Evolutionary conservation across 92 coral and sea anemone genomes (phyloP).

Genomic region (Porites cylindrica): DNA sequence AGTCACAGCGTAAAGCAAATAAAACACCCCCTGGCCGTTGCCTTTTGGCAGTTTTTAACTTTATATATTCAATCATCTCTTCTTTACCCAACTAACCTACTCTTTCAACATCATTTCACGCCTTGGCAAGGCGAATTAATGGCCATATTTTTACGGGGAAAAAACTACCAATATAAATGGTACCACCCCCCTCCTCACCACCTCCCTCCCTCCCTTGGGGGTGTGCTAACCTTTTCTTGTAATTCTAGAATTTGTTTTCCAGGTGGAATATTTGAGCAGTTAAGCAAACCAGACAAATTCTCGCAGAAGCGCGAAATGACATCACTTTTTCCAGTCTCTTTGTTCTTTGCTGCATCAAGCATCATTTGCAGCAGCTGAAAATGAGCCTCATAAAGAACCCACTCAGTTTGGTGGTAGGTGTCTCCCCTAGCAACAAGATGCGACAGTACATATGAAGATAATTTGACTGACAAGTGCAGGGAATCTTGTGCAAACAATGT

Average conservation of each 20-base stretch:
- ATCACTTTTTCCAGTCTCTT: constrained; percentile 37
- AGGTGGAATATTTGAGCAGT: constrained; percentile 86
- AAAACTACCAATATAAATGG: no score
- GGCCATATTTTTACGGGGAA: no score
- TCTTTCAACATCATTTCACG: no score
- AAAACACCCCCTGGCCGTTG: no score
- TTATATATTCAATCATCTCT: no score
- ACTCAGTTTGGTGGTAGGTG: constrained; percentile 85
- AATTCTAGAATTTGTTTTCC: constrained; percentile 85
- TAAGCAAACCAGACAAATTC: constrained; percentile 85
- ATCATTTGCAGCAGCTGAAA: constrained; percentile 83
- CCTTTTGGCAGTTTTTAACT: no score
- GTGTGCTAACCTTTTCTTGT: constrained; percentile 87
- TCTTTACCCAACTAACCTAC: no score
- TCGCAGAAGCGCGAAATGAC: constrained; percentile 81
- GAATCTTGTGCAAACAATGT: constrained; percentile 66
- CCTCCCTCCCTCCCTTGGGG: no score
- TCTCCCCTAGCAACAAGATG: constrained; percentile 88
- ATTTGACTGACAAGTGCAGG: constrained; percentile 61
- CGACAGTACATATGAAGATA: constrained; percentile 61
- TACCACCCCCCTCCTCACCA: no score
- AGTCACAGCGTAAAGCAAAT: no score
- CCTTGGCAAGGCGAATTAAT: no score
- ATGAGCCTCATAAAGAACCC: constrained; percentile 86
- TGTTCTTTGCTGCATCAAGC: constrained; percentile 52